These are phyloP conservation scores for Nemotelus pantherinus DNA, from an alignment of 2,888 invertebrate genomes.

Conservation along the genomic window DNA sequence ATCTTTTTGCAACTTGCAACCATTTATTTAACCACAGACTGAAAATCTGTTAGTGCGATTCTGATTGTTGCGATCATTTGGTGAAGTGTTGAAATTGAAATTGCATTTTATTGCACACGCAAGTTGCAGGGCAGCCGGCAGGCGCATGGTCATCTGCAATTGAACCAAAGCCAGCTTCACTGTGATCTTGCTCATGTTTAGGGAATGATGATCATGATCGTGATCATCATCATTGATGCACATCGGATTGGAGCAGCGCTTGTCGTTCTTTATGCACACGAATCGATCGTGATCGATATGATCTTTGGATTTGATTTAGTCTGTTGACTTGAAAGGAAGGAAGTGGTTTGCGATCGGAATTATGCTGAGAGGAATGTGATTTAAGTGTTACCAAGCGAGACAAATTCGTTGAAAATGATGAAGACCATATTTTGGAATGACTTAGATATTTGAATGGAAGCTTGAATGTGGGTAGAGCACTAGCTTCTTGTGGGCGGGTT, in stretches of 20 bases:
- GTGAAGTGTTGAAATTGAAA: constrained; percentile 51
- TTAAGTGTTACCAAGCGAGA: no score
- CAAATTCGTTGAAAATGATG: no score
- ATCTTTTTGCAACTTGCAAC: constrained; percentile 36
- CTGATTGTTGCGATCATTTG: constrained; percentile 51
- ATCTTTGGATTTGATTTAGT: constrained; percentile 13
- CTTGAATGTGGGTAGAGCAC: no score
- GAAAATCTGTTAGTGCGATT: constrained; percentile 46
- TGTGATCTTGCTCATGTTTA: constrained; percentile 16
- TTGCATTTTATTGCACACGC: constrained; percentile 51
- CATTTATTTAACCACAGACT: constrained; percentile 44
- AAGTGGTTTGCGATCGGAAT: constrained; percentile 25
- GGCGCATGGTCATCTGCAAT: constrained; percentile 8
- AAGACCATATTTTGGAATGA: no score
- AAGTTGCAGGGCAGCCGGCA: constrained; percentile 5
- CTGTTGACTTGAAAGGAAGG: constrained; percentile 31
- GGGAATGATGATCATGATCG: not conserved
- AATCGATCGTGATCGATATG: constrained; percentile 34
- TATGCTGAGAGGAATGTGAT: not conserved
- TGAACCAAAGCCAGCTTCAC: not conserved
- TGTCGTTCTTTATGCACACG: constrained; percentile 36
- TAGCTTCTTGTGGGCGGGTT: no score
- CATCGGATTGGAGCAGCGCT: not conserved
- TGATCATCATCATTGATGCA: constrained; percentile 31
- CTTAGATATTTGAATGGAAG: no score